Conservation (phyloP, 2,888 invertebrate species). For the Neelides folsomi region DNA sequence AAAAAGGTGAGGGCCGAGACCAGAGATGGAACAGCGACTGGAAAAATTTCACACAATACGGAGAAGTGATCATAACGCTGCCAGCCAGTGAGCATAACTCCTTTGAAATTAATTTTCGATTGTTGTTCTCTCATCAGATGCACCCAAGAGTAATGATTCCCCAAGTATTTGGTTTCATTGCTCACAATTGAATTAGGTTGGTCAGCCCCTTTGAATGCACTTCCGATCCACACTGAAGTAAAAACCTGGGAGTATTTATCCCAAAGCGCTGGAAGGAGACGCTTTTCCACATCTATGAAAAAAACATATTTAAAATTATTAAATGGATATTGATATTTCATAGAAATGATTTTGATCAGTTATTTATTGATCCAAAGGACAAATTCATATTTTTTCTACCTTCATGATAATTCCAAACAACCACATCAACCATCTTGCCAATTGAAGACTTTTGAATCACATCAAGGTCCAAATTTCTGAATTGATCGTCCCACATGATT, state of each 20-base stretch:
- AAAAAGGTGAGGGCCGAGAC: constrained; percentile 46
- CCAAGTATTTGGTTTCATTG: constrained; percentile 47
- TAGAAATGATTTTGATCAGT: no score
- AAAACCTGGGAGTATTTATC: constrained; percentile 49
- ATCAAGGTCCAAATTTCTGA: constrained; percentile 45
- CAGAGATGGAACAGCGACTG: constrained; percentile 50
- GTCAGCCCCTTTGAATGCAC: constrained; percentile 62
- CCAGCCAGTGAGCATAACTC: constrained; percentile 54
- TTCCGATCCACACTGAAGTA: constrained; percentile 60
- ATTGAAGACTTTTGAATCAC: constrained; percentile 41
- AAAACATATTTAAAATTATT: no score
- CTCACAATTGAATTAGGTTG: constrained; percentile 40
- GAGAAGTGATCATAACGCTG: constrained; percentile 54
- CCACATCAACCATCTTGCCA: constrained; percentile 48
- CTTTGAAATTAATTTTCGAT: constrained; percentile 43
- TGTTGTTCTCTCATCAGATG: constrained; percentile 39
- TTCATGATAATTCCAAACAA: constrained; percentile 56
- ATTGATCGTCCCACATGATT: constrained; percentile 60
- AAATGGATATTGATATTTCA: no score
- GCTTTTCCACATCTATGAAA: constrained; percentile 26
- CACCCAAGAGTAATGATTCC: constrained; percentile 61
- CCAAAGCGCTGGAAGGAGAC: constrained; percentile 38
- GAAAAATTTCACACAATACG: constrained; percentile 51
- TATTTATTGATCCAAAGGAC: no score
- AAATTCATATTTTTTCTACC: constrained; percentile 34